A percentile compares a stretch with the other conserved stretches of the same genome.
Evolutionary conservation across 2,888 invertebrate species (phyloP).

Genomic region (Eristalis arbustorum): DNA sequence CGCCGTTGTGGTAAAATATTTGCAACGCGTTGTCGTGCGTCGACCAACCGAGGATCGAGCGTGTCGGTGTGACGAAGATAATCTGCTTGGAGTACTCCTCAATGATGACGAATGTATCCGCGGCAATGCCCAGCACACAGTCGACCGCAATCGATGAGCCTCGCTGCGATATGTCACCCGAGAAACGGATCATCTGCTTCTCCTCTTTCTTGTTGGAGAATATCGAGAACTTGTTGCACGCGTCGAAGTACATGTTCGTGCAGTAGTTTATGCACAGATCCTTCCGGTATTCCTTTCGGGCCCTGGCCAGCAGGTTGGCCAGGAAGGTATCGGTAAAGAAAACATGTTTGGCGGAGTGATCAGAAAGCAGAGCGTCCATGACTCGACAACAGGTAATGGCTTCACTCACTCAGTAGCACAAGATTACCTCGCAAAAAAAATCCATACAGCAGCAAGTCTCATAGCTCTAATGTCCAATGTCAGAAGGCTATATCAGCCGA

Average conservation of each 20-base stretch:
- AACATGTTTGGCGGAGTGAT: too few species aligned
- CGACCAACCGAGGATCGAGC: slow-evolving; percentile 86
- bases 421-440: too few species aligned
- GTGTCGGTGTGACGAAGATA: slow-evolving; percentile 92
- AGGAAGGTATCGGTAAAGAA: slow-evolving; percentile 98
- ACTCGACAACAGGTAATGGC: too few species aligned
- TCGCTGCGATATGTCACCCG: slow-evolving; percentile 86
- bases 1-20: slow-evolving; percentile 96
- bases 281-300: slow-evolving; percentile 96
- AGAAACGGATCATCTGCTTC: slow-evolving; percentile 86
- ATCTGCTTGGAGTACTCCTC: slow-evolving; percentile 91
- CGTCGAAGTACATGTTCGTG: slow-evolving; percentile 89
- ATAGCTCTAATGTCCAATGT: too few species aligned
- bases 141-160: slow-evolving; percentile 85
- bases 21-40: slow-evolving; percentile 84
- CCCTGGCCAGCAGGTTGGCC: slow-evolving; percentile 97
- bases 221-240: slow-evolving; percentile 90
- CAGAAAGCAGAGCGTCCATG: too few species aligned
- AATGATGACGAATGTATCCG: slow-evolving; percentile 92
- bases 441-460: too few species aligned
- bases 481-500: too few species aligned
- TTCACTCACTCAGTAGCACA: too few species aligned
- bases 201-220: slow-evolving; percentile 90
- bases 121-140: slow-evolving; percentile 91
- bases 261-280: slow-evolving; percentile 93